phyloP scores from a whole-genome alignment of 2,888 invertebrate genomes.

The Torymus aiolomorphi region DNA sequence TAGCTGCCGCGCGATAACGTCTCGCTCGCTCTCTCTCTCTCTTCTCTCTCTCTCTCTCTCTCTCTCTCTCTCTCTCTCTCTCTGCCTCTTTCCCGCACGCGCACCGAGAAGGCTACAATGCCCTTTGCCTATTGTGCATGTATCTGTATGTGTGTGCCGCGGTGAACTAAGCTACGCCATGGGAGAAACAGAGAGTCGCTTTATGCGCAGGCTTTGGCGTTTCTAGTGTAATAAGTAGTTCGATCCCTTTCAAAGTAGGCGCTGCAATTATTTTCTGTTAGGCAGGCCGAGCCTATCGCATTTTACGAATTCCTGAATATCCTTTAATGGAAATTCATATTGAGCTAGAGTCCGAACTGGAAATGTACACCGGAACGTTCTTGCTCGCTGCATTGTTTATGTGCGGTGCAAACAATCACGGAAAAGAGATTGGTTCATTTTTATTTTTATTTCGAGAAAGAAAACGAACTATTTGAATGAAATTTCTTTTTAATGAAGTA shows the following conservation, averaged over 20 bases:
- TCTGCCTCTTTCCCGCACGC: background rate
- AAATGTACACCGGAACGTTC: no score
- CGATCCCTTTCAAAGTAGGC: slow-evolving; percentile 1
- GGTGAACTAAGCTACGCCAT: no score
- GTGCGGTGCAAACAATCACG: no score
- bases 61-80: background rate
- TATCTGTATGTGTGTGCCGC: no score
- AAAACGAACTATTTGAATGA: no score
- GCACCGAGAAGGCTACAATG: background rate
- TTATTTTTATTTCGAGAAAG: no score
- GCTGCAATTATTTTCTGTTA: slow-evolving; percentile 25
- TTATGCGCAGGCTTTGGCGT: background rate
- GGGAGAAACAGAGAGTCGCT: no score
- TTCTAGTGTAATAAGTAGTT: slow-evolving; percentile 39
- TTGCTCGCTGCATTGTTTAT: no score
- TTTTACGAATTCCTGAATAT: slow-evolving; percentile 22
- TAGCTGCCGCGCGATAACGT: slow-evolving; percentile 42
- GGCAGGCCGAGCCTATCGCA: background rate
- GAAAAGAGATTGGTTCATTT: no score
- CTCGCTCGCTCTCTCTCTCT: background rate
- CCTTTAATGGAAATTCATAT: slow-evolving; percentile 32
- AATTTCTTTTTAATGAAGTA: no score
- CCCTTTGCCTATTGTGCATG: slow-evolving; percentile 32
- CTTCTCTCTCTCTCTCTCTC: background rate
- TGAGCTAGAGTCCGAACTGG: no score